These are phyloP conservation scores for Coenonympha glycerion DNA, from an alignment of 2,888 invertebrate species.

Conservation along the genomic window DNA sequence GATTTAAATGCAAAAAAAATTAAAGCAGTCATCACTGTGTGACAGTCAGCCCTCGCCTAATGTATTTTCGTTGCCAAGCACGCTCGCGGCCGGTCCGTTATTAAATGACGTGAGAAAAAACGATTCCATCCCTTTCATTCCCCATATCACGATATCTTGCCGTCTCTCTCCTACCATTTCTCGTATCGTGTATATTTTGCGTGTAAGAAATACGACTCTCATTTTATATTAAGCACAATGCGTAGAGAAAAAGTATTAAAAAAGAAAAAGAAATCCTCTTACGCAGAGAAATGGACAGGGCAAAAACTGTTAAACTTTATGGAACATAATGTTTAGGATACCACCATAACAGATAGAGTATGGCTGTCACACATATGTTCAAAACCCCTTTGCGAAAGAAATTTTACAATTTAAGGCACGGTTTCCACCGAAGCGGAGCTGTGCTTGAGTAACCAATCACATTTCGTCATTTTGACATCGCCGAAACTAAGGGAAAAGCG, in stretches of 20 bases:
- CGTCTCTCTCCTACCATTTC: conserved; percentile 7
- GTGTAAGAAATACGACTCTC: conserved; percentile 16
- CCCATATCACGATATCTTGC: conserved; percentile 11
- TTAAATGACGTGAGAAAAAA: conserved; percentile 60
- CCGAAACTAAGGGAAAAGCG: too few relatives aligned
- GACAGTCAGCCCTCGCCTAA: conserved; percentile 39
- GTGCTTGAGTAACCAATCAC: too few relatives aligned
- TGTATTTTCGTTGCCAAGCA: conserved; percentile 46
- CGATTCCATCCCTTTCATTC: conserved; percentile 29
- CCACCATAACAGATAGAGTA: too few relatives aligned
- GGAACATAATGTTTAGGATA: too few relatives aligned
- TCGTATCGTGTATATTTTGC: conserved; percentile 14
- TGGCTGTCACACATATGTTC: too few relatives aligned
- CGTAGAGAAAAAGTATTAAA: conserved; percentile 6
- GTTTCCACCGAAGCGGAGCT: too few relatives aligned
- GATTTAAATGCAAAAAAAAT: too few relatives aligned
- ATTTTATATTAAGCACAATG: conserved; percentile 14
- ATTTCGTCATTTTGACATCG: too few relatives aligned
- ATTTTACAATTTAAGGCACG: too few relatives aligned
- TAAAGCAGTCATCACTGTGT: conserved; percentile 45
- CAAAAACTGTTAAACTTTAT: neutral
- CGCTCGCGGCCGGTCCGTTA: conserved; percentile 35
- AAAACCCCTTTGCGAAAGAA: too few relatives aligned
- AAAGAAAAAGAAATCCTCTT: neutral
- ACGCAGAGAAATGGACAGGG: neutral